A percentile compares a stretch with the other conserved stretches of the same genome.
Evolutionary conservation across 2,888 invertebrate species (phyloP).

Genomic region (Polydrusus tereticollis): DNA sequence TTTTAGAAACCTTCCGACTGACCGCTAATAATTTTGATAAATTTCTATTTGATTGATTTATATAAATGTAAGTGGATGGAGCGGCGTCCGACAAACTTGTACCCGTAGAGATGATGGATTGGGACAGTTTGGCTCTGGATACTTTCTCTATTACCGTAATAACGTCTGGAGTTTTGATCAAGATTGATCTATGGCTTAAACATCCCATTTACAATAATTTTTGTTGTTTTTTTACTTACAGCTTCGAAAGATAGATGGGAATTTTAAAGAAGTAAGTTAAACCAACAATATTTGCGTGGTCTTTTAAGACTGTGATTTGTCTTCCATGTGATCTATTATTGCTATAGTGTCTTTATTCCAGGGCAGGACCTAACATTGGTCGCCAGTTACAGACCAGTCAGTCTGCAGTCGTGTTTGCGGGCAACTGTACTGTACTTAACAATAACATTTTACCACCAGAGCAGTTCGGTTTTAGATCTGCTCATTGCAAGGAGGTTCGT

Average conservation of each 20-base stretch:
- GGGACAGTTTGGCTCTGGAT: slow-evolving; percentile 52
- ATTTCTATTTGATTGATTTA: slow-evolving; percentile 59
- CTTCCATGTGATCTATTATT: too few relatives aligned
- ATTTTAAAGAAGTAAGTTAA: too few relatives aligned
- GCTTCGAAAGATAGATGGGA: neutral
- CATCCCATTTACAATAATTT: neutral
- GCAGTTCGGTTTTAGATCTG: too few relatives aligned
- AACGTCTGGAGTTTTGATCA: slow-evolving; percentile 22
- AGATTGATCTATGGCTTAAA: slow-evolving; percentile 21
- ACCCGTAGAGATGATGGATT: slow-evolving; percentile 58
- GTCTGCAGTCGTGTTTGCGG: too few relatives aligned
- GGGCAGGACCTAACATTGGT: too few relatives aligned
- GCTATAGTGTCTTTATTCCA: too few relatives aligned
- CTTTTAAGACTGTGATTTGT: too few relatives aligned
- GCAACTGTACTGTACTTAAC: too few relatives aligned
- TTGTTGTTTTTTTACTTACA: neutral
- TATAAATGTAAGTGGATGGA: slow-evolving; percentile 59
- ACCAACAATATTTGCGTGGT: too few relatives aligned
- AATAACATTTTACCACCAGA: too few relatives aligned
- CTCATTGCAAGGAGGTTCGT: too few relatives aligned
- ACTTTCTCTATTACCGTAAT: slow-evolving; percentile 53
- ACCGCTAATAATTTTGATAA: slow-evolving; percentile 57
- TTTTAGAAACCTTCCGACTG: slow-evolving; percentile 32
- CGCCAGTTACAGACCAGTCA: too few relatives aligned
- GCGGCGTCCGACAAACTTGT: slow-evolving; percentile 55